Evolutionary conservation across 2,113 vertebrate species (phyloP).

Genomic region (Hyaena hyaena): DNA sequence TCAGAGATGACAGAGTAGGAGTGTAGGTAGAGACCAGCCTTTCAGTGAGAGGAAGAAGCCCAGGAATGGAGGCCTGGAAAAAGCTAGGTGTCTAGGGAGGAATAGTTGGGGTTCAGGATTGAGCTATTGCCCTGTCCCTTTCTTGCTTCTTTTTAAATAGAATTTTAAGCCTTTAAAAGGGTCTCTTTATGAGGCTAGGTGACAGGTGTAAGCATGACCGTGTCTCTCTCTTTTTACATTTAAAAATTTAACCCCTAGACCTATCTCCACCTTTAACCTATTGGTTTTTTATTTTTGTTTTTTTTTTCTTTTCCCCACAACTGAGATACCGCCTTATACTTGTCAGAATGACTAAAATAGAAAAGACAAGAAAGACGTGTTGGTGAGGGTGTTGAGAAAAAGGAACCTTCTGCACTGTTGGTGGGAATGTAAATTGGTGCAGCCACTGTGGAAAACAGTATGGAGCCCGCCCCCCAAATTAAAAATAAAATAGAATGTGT

Average conservation of each 20-base stretch:
- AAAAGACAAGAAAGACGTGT: too few relatives aligned
- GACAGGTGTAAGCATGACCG: neutral
- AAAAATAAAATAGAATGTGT: too few relatives aligned
- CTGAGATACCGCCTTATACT: neutral
- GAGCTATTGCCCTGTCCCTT: neutral
- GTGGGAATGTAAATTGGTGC: too few relatives aligned
- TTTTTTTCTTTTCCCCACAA: too few relatives aligned
- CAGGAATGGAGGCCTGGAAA: neutral
- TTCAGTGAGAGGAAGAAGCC: neutral
- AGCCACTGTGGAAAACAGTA: too few relatives aligned
- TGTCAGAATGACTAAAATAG: too few relatives aligned
- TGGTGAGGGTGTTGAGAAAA: too few relatives aligned
- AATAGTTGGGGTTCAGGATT: neutral
- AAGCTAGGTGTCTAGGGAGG: neutral
- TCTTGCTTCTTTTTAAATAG: neutral
- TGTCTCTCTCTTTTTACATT: neutral
- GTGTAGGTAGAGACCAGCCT: neutral
- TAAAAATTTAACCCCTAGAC: neutral
- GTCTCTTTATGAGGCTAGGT: neutral
- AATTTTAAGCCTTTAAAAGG: neutral
- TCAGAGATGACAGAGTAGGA: neutral
- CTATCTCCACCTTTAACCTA: neutral
- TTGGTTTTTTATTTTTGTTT: too few relatives aligned
- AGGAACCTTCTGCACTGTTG: too few relatives aligned
- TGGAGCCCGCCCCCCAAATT: too few relatives aligned